These are phyloP conservation scores for Listrodromus nycthemerus DNA, from an alignment of 2,888 invertebrate genomes.

Conservation along the genomic window DNA sequence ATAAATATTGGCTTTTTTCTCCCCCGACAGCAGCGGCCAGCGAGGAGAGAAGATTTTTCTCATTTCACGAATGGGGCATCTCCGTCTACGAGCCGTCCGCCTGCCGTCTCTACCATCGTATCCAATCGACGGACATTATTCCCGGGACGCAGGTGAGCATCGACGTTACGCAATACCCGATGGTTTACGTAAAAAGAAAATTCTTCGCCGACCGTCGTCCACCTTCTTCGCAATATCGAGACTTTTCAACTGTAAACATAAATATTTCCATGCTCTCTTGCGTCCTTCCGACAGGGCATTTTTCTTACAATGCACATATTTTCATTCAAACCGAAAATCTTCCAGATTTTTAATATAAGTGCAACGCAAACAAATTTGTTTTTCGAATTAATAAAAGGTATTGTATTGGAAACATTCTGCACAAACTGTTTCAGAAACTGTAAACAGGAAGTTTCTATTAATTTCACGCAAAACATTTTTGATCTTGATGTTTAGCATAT, in stretches of 20 bases:
- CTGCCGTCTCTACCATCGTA: conserved; percentile 89
- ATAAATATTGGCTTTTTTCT: conserved; percentile 36
- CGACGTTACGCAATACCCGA: conserved; percentile 31
- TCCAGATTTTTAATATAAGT: not conserved
- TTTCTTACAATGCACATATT: not conserved
- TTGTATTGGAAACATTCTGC: too few relatives aligned
- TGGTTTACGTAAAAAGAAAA: conserved; percentile 39
- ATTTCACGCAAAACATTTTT: too few relatives aligned
- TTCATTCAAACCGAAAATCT: not conserved
- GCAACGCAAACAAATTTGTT: not conserved
- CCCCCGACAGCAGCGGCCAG: conserved; percentile 85
- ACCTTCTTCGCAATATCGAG: conserved; percentile 17
- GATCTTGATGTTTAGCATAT: too few relatives aligned
- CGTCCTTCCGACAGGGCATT: not conserved
- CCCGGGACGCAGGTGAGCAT: conserved; percentile 88
- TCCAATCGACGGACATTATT: conserved; percentile 89
- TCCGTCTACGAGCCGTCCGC: conserved; percentile 90
- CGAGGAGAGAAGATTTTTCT: conserved; percentile 89
- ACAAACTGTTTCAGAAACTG: too few relatives aligned
- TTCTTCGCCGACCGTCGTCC: not conserved
- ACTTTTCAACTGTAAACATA: conserved; percentile 37
- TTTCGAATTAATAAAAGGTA: too few relatives aligned
- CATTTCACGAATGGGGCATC: conserved; percentile 91
- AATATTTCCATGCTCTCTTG: conserved; percentile 5
- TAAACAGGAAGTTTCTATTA: not conserved